Evolutionary conservation across 1,140 invertebrate species (phyloP), one percentile per base, ranked within the genome.

Genomic region (Popillia japonica): DNA sequence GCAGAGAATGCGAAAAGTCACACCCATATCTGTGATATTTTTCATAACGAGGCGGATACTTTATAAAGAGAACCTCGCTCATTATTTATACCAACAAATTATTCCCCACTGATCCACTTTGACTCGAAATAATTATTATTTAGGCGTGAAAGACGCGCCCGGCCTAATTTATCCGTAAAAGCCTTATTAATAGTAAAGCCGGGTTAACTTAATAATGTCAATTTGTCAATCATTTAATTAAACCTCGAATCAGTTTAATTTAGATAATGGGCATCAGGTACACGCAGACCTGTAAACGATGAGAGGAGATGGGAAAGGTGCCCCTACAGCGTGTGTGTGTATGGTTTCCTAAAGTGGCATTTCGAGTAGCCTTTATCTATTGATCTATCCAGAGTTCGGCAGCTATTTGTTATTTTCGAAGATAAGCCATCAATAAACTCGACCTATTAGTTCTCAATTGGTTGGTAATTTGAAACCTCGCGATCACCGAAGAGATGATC

Each of bases 371-470:
- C 59, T 40, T 42, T 79, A 79, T 79, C 78, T 79, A 68, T 55
- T 17, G 59, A 79, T 79, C 78, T 79, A 48, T 79, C 75, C 78
- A 48, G 59, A 42, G 61, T 76, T 59, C 64, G 61, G 75, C 48
- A 68, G 76, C 76, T 79, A 79, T 79, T 79, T 79, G 78, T 79
- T 79, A 79, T 79, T 77, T 79, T 75, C 61, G 11, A 40, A 79
- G 78, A 79, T 79, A 79, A 79, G 72, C 20, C 78, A 79, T 79
- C 78, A 48, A 77, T 77, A 77, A 77, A 79, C 64, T 55, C 64
- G 78, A 55, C 78, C 78, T 79, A 79, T 79, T 79, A 79, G 78
- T 77, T 55, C 72, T 55, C 74, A 79, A 79, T 79, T 77, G 78
- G 77, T 77, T 59, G 75, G 78, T 79, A 79, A 79, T 79, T 79